Base-by-base conservation (phyloP, 2,888 invertebrate species). In the Nezara viridula region DNA sequence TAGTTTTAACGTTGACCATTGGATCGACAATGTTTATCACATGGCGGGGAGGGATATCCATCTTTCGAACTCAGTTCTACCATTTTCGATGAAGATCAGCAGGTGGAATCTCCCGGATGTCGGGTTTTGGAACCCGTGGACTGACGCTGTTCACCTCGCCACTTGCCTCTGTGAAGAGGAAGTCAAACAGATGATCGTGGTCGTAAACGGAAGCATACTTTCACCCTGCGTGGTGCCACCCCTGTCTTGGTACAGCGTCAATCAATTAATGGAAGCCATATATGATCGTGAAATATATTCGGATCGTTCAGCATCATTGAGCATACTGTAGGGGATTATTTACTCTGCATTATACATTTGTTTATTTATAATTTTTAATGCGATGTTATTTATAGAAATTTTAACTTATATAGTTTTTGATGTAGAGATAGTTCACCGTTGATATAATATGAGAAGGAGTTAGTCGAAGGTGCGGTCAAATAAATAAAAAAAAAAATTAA, bases 61-160 rank as follows among this genome's bases (percentile, higher is more conserved):
- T 24, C 27, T 89, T 7, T 40, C 55, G 12, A 88, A 88, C n/a
- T 40, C 47, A 6, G 37, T n/a, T 1, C 0, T 0, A 0, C 66
- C 85, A 10, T 52, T 73, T 21, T 49, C 49, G 14, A 32, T 89
- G 37, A 47, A 32, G 14, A 16, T 89, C 6, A 40, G 24, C 14
- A 88, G 85, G 85, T 21, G 49, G 49, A 89, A 85, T 27, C 66
- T 85, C 16, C 89, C 89, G 1, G 89, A 89, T 40, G 88, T 88
- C 6, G 89, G 66, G 19, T 40, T 89, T 10, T 89, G 89, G 89
- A 89, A 89, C n/a, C 89, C 89, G 1, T 89, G 89, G 89, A 21
- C 44, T 3, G 88, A 89, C 40, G 50, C 37, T 0, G 85, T 85
- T 5, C 3, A 81, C 21, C 44, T 44, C n/a, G 81, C 44, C n/a